Evolutionary conservation across 2,113 vertebrate species (phyloP).

Genomic region (pig (Sus scrofa)): DNA sequence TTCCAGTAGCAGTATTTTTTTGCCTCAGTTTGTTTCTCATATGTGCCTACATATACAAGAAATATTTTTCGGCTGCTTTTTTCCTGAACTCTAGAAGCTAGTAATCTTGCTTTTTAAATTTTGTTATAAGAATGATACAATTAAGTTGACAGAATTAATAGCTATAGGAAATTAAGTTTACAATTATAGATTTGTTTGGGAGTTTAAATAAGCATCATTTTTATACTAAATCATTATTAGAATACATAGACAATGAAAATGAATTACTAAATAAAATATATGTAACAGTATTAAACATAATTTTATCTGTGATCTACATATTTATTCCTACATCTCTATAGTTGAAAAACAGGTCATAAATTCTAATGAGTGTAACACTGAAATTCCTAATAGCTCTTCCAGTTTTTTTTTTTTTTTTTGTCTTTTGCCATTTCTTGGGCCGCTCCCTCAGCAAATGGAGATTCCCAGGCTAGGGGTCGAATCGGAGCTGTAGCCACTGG

Average conservation of each 20-base stretch:
- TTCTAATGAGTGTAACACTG: not conserved
- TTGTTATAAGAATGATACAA: not conserved
- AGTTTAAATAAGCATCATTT: conserved; percentile 8
- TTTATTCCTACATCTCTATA: not conserved
- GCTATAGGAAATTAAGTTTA: not conserved
- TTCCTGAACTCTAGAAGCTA: not conserved
- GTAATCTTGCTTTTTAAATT: not conserved
- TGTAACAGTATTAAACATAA: not conserved
- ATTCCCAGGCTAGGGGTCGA: no score
- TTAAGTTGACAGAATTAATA: not conserved
- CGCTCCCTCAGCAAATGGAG: no score
- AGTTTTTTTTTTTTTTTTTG: no score
- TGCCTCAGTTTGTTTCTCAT: not conserved
- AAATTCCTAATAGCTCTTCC: not conserved
- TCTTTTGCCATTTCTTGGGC: no score
- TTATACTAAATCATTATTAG: not conserved
- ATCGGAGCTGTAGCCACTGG: no score
- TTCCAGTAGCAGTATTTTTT: not conserved
- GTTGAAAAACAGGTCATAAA: not conserved
- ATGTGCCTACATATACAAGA: not conserved
- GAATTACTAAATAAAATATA: not conserved
- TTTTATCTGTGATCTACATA: not conserved
- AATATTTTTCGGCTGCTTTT: not conserved
- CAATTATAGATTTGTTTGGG: not conserved
- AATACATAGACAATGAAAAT: not conserved